Evolutionary conservation across 2,797 vertebrate genomes (phyloP).

Genomic region (Cuculus canorus): DNA sequence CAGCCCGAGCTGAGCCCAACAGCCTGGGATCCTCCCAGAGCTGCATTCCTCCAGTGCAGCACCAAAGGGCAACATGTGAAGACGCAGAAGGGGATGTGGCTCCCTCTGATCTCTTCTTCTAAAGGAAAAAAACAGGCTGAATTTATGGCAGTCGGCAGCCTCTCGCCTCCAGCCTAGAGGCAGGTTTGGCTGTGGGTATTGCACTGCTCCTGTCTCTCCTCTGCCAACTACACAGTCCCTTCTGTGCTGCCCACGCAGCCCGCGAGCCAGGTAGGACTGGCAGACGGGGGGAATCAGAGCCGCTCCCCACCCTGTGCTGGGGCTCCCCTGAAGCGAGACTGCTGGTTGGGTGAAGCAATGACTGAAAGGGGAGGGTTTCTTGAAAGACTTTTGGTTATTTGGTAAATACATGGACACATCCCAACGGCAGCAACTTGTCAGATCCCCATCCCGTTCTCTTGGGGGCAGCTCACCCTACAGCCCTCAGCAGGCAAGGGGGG

Average conservation of each 20-base stretch:
- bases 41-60: neutral
- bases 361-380: neutral
- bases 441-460: neutral
- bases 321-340: neutral
- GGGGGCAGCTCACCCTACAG: neutral
- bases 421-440: conserved; percentile 16
- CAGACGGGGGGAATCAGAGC: neutral
- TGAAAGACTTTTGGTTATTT: conserved; percentile 26
- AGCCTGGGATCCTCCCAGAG: rapidly evolving
- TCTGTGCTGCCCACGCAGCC: neutral
- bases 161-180: neutral
- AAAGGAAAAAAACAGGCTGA: neutral
- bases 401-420: conserved; percentile 27
- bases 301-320: neutral
- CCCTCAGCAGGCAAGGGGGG: neutral
- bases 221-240: neutral
- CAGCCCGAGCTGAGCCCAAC: rapidly evolving
- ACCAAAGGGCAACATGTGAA: neutral
- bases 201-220: neutral
- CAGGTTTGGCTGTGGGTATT: neutral
- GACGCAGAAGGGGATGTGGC: neutral
- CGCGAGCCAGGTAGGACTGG: rapidly evolving
- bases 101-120: neutral
- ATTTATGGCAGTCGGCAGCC: neutral
- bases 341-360: neutral